Evolutionary conservation across 2,888 invertebrate genomes (phyloP).

Genomic region (Steromphala cineraria): DNA sequence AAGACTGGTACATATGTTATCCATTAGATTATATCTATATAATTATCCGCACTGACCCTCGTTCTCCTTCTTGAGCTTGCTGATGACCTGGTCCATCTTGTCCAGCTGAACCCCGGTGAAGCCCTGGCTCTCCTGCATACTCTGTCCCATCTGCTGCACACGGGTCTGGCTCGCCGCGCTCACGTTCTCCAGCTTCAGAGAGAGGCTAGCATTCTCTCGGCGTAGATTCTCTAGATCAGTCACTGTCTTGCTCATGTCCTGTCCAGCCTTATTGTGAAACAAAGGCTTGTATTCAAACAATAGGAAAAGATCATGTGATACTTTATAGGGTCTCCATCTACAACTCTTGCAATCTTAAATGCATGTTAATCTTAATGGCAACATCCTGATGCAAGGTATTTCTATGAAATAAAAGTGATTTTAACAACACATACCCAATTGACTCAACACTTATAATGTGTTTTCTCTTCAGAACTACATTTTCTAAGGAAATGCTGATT

Average conservation of each 20-base stretch:
- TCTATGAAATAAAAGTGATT: too few species aligned
- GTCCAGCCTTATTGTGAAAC: background rate
- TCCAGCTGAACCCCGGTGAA: slow-evolving; percentile 21
- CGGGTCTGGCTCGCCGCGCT: background rate
- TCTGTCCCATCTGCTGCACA: slow-evolving; percentile 15
- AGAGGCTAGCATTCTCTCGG: slow-evolving; percentile 18
- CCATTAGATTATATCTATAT: too few species aligned
- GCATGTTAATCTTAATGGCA: too few species aligned
- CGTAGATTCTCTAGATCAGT: background rate
- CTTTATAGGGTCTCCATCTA: too few species aligned
- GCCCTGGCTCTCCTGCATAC: background rate
- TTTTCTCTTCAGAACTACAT: too few species aligned
- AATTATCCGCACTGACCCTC: background rate
- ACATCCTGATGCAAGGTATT: too few species aligned
- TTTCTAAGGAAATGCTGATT: too few species aligned
- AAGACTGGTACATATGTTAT: too few species aligned
- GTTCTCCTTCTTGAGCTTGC: slow-evolving; percentile 24
- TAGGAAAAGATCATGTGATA: background rate
- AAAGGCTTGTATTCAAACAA: background rate
- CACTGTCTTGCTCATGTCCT: slow-evolving; percentile 9
- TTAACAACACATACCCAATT: too few species aligned
- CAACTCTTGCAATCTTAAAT: too few species aligned
- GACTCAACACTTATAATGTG: too few species aligned
- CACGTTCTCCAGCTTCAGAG: slow-evolving; percentile 10
- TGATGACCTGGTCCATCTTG: slow-evolving; percentile 7